These are phyloP conservation scores for Liopterus haemorrhoidalis DNA, from an alignment of 2,888 invertebrate genomes.

Conservation along the genomic window DNA sequence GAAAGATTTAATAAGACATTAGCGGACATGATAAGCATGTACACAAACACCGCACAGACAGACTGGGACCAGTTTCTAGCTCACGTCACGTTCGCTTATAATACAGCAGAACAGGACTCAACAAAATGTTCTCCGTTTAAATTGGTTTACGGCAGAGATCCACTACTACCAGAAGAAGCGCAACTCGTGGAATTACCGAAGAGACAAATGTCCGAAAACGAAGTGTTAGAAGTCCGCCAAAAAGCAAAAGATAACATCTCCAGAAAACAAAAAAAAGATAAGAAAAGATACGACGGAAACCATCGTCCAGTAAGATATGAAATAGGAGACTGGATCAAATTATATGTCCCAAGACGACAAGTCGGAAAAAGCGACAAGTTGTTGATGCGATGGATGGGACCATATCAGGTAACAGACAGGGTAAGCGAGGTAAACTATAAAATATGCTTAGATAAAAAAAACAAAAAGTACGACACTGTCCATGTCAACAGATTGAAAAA, in stretches of 20 bases:
- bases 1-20: no score
- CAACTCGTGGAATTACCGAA: background rate
- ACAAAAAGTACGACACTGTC: constrained; percentile 7
- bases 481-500: constrained; percentile 27
- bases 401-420: constrained; percentile 28
- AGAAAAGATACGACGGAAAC: constrained; percentile 29
- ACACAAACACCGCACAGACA: no score
- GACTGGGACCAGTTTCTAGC: no score
- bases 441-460: constrained; percentile 18
- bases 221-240: constrained; percentile 12
- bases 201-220: background rate
- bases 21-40: background rate
- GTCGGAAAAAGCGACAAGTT: constrained; percentile 31
- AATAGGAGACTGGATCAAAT: constrained; percentile 29
- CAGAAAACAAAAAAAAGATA: constrained; percentile 26
- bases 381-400: constrained; percentile 28
- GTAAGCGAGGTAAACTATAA: constrained; percentile 26
- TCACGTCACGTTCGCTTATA: no score
- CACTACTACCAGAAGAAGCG: constrained; percentile 28
- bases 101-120: no score
- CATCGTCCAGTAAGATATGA: constrained; percentile 27
- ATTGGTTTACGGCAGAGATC: constrained; percentile 28
- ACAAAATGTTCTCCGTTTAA: no score
- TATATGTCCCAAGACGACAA: constrained; percentile 30
- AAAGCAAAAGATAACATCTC: constrained; percentile 24